A percentile compares a stretch with the other conserved stretches of the same genome.
Evolutionary conservation across 2,797 vertebrate species (phyloP).

Genomic region (Pangasius mekongensis): DNA sequence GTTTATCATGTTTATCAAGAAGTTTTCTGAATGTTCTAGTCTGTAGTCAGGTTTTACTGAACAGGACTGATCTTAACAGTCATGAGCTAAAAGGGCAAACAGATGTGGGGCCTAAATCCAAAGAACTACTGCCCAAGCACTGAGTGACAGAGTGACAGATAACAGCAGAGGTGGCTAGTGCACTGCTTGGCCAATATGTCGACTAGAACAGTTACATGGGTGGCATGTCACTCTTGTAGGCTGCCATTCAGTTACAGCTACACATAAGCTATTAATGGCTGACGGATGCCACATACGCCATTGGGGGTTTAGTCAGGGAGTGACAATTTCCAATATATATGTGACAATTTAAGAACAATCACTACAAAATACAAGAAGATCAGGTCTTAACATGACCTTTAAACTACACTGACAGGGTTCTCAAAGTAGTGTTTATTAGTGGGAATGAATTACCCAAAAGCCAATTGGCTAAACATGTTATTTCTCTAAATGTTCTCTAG

Average conservation of each 20-base stretch:
- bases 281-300: constrained; percentile 61
- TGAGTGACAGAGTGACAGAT: constrained; percentile 62
- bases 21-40: background rate
- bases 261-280: constrained; percentile 42
- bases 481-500: background rate
- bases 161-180: constrained; percentile 48
- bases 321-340: constrained; percentile 10
- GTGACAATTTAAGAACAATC: background rate
- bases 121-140: constrained; percentile 6
- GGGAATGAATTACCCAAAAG: background rate
- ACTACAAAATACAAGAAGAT: background rate
- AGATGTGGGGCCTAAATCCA: constrained; percentile 8
- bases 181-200: constrained; percentile 59
- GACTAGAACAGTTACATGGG: constrained; percentile 57
- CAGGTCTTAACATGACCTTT: background rate
- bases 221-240: constrained; percentile 66
- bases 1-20: constrained; percentile 5
- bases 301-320: constrained; percentile 62
- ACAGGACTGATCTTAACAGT: constrained; percentile 16
- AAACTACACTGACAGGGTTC: background rate
- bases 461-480: background rate
- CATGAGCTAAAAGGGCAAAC: constrained; percentile 16
- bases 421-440: background rate
- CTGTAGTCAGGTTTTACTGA: background rate
- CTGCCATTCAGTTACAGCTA: constrained; percentile 59